Evolutionary conservation across 1,140 invertebrate genomes (phyloP).

Genomic region (Bacillus rossius): DNA sequence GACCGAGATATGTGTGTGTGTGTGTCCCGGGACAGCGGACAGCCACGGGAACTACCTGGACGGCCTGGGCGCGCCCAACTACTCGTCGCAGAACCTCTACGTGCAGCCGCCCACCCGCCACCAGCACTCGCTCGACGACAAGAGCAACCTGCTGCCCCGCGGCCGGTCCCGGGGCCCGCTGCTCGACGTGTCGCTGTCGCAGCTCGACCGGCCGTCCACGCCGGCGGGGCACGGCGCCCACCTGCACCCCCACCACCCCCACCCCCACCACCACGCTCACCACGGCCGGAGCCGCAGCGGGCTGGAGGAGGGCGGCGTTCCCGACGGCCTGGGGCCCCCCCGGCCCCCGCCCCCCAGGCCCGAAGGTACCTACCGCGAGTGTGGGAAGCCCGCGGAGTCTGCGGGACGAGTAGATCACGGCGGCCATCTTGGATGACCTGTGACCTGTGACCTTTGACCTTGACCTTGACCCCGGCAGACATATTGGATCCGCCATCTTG

Average conservation of each 20-base stretch:
- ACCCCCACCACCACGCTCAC: conserved; percentile 26
- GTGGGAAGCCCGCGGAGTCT: background rate
- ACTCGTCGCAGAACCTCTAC: conserved; percentile 86
- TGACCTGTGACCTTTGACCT: no score
- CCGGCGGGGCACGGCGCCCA: conserved; percentile 33
- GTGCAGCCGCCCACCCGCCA: conserved; percentile 78
- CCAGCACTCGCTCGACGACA: conserved; percentile 48
- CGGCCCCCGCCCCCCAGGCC: conserved; percentile 80
- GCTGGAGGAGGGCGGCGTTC: conserved; percentile 21
- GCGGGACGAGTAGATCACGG: no score
- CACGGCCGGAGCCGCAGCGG: conserved; percentile 34
- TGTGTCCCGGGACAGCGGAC: conserved; percentile 16
- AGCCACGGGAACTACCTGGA: conserved; percentile 30
- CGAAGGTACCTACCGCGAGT: conserved; percentile 51
- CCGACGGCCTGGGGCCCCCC: conserved; percentile 53
- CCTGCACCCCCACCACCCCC: conserved; percentile 28
- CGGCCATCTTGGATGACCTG: background rate
- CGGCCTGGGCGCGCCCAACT: conserved; percentile 47
- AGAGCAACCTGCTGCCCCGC: conserved; percentile 61
- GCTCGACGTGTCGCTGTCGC: conserved; percentile 55
- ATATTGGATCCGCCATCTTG: no score
- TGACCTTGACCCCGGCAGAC: no score
- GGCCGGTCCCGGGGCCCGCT: conserved; percentile 65
- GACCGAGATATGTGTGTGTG: no score
- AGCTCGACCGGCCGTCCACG: conserved; percentile 49